Conservation (phyloP, 2,113 vertebrate species). For the Mormyrus lacerda region DNA sequence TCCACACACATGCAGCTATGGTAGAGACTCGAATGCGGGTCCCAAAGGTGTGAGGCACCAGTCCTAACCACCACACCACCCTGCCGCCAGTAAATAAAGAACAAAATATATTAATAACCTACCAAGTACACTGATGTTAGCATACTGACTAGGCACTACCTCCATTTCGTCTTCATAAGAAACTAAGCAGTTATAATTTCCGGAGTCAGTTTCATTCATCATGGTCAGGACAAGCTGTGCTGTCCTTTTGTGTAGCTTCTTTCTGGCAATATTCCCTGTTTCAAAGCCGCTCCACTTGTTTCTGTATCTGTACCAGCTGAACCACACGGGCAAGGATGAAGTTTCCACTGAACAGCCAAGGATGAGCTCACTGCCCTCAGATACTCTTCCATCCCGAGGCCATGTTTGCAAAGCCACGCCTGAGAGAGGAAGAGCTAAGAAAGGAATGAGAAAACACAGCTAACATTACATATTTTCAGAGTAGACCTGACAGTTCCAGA, state of each 20-base stretch:
- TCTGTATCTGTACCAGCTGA: background rate
- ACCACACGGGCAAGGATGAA: background rate
- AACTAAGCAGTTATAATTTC: background rate
- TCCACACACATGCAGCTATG: background rate
- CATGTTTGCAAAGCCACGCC: background rate
- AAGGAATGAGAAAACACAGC: background rate
- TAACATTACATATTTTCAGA: background rate
- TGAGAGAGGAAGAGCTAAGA: background rate
- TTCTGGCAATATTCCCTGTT: background rate
- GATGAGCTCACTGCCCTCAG: background rate
- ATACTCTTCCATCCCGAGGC: background rate
- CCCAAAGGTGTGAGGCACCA: background rate
- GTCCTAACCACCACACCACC: background rate
- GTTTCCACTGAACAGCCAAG: background rate
- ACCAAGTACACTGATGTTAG: background rate
- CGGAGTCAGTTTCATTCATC: conserved; percentile 10
- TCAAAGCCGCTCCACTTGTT: background rate
- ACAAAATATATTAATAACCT: background rate
- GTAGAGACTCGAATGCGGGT: background rate
- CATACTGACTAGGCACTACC: background rate
- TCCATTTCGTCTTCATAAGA: background rate
- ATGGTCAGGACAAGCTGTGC: background rate
- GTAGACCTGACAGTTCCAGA: background rate
- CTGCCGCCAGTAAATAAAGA: background rate
- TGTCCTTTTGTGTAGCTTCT: background rate